phyloP scores from a whole-genome alignment of 2,797 vertebrate species.

The Centropyge bicolor region DNA sequence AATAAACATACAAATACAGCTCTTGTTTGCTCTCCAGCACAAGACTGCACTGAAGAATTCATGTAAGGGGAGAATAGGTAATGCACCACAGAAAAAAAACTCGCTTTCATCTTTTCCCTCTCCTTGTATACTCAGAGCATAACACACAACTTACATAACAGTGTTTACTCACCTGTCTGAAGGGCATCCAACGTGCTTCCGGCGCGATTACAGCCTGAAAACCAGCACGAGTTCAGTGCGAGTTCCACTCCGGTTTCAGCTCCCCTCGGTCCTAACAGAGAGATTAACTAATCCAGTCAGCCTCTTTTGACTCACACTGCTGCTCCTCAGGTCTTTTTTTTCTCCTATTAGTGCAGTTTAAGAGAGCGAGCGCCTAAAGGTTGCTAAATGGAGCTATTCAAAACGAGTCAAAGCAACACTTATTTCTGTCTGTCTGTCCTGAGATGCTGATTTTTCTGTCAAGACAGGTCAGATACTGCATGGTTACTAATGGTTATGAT shows the following conservation, averaged over 20 bases:
- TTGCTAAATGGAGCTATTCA: neutral
- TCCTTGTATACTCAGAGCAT: neutral
- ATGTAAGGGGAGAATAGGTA: neutral
- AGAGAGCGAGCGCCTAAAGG: neutral
- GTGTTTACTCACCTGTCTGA: neutral
- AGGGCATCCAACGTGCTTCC: neutral
- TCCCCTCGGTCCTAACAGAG: neutral
- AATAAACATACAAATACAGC: neutral
- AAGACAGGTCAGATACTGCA: neutral
- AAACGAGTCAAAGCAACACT: neutral
- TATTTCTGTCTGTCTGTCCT: neutral
- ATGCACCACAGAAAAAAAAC: neutral
- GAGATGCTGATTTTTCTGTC: neutral
- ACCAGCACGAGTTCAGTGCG: too few species aligned
- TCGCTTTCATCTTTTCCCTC: neutral
- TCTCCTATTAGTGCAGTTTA: neutral
- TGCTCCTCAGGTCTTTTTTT: neutral
- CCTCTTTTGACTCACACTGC: constrained; percentile 7
- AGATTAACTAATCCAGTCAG: constrained; percentile 2
- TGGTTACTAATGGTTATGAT: neutral
- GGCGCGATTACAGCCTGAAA: neutral
- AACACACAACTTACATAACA: neutral
- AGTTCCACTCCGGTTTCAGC: neutral
- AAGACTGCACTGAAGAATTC: neutral
- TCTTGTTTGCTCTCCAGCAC: neutral